Base-by-base conservation (phyloP, 2,797 vertebrate species). In the Chromobotia macracanthus region DNA sequence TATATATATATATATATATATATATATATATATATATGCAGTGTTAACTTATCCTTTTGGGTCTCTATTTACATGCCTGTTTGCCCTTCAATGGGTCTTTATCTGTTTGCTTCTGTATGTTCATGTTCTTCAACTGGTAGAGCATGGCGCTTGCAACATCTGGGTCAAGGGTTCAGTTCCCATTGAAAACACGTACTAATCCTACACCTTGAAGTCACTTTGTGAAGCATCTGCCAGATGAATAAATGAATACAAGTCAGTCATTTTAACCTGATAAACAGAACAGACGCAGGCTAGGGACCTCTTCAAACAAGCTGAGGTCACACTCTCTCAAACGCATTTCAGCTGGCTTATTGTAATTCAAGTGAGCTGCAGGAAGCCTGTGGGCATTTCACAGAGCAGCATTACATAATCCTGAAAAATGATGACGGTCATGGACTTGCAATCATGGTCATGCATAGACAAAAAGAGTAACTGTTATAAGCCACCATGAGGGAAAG, bases 11-110 rank as follows among this genome's bases (percentile, higher is more conserved):
- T n/a, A n/a, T n/a, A n/a, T n/a, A n/a, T n/a, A n/a, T n/a, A n/a
- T n/a, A n/a, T n/a, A n/a, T n/a, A n/a, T n/a, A n/a, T n/a, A 83
- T 76, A 83, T 69, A 60, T 73, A n/a, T 46, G 73, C 76, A 58
- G 64, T 25, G 2, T 31, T 66, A 79, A 63, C 78, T 71, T 72
- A 75, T 56, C 51, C 68, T 73, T 78, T 75, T 38, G 56, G 44
- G 56, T 61, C 35, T 72, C 61, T 5, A 38, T 60, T 75, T 66
- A 82, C 80, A 23, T 77, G 48, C 53, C 78, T 46, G 21, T 80
- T 80, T 75, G 68, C 56, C 70, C 75, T 78, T 68, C 35, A 77
- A 58, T 31, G 31, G 66, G 65, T 56, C 25, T 53, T 46, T 67
- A 18, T 56, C 21, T 55, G 21, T 66, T 53, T 28, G 23, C 6